Base-by-base conservation (phyloP, 2,888 invertebrate species). In the Melikaiella ostensackeni region DNA sequence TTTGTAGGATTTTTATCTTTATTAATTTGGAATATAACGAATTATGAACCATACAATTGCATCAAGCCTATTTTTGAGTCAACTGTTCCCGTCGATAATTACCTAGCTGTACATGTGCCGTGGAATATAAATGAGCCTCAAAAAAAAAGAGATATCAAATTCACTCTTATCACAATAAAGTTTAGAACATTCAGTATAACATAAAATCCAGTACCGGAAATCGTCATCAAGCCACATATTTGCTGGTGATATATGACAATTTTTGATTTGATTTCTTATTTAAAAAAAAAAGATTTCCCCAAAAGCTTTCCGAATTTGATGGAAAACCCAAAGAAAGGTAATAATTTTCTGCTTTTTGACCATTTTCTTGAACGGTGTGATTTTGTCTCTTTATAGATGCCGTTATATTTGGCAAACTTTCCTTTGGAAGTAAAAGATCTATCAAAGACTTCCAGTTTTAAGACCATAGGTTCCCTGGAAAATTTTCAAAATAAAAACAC, bases 401-500 rank as follows among this genome's bases (percentile, higher is more conserved):
- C 74, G 94, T 92, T 73, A 95, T 89, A 84, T 93, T 86, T 3
- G 82, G 76, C 79, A 91, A 88, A 2, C 91, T 87, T 7, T 88
- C 84, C 16, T 88, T 84, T 5, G 95, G 93, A 16, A 93, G 88
- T 30, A 96, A 93, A 1, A 95, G 85, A 80, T 94, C 92, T 0
- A 93, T 87, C 13, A 95, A 87, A 0, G 93, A 88, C 35, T 93
- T 93, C 96, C 96, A 96, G 77, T 94, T 93, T 87, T 96, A 95
- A 0, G 94, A 93, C 96, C 96, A 96, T 89, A 96, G 93, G 86
- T 94, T 94, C 21, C 95, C 95, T 94, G 84, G 30, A 87, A 83
- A 50, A 61, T 11, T n/a, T n/a, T n/a, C n/a, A n/a, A n/a, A n/a
- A n/a, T n/a, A n/a, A n/a, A n/a, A n/a, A n/a, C n/a, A n/a, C n/a